These are phyloP conservation scores for Caenorhabditis panamensis DNA, from an alignment of 2,888 invertebrate species.

Conservation along the genomic window DNA sequence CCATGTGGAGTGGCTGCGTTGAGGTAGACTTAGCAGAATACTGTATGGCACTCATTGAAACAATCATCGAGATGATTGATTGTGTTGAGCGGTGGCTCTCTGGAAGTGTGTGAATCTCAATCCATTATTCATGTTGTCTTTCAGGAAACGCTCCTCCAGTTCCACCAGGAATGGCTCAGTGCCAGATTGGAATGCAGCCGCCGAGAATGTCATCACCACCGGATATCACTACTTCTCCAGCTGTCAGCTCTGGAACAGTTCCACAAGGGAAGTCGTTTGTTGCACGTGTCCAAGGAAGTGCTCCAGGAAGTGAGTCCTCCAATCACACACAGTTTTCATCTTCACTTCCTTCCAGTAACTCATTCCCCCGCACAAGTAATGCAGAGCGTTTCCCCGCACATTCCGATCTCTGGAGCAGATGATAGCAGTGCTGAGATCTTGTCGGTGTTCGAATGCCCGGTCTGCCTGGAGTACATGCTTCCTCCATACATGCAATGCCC, in stretches of 20 bases:
- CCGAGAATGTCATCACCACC: conserved; percentile 45
- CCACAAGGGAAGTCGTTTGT: conserved; percentile 68
- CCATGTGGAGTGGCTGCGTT: conserved; percentile 33
- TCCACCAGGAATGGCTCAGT: conserved; percentile 32
- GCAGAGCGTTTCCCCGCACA: conserved; percentile 60
- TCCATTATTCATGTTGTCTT: not conserved
- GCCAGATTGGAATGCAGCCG: conserved; percentile 32
- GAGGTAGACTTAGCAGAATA: conserved; percentile 12
- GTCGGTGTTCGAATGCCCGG: conserved; percentile 84
- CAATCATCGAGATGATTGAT: not conserved
- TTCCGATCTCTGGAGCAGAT: conserved; percentile 60
- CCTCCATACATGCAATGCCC: conserved; percentile 97
- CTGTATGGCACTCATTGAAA: conserved; percentile 15
- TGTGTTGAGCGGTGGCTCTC: conserved; percentile 9
- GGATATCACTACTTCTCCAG: conserved; percentile 6
- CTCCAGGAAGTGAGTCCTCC: conserved; percentile 37
- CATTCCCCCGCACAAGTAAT: conserved; percentile 35
- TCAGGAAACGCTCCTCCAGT: conserved; percentile 39
- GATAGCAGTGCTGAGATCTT: conserved; percentile 71
- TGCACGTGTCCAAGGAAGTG: conserved; percentile 67
- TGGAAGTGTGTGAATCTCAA: not conserved
- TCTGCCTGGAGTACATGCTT: conserved; percentile 98
- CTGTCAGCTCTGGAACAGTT: conserved; percentile 31
- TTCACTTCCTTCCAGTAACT: conserved; percentile 8
- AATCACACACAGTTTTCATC: not conserved